Base-by-base conservation (phyloP, 2,888 invertebrate genomes). In the Stramonita haemastoma region DNA sequence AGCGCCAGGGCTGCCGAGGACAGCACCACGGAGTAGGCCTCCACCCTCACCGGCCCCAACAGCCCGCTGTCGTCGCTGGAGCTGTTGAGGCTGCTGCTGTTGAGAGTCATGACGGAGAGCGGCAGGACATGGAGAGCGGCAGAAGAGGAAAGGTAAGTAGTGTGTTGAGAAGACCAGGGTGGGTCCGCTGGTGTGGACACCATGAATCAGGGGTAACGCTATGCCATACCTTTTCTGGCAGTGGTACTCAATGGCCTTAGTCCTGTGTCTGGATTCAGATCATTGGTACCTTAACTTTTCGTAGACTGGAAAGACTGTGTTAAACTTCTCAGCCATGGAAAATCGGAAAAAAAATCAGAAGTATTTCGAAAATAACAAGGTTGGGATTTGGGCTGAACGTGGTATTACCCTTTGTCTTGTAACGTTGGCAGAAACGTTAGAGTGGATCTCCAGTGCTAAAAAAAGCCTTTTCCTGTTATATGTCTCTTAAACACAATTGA, bases 11-110 rank as follows among this genome's bases (percentile, higher is more conserved):
- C 92, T 22, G 93, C 93, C 1, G 93, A 91, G 0, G 95, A 94
- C 46, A 95, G 91, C 66, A 95, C 94, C 34, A 93, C 92, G 11
- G 94, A 93, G 91, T 94, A 94, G 15, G 94, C 91, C 66, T 94
- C 94, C 91, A 94, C 91, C 57, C 89, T 90, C 1, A 86, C 87
- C 32, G 66, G 86, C n/a, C 32, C 89, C 32, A n/a, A 34, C 29
- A 22, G 22, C 70, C 11, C 46, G 36, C n/a, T 70, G 26, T 32
- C 79, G 13, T 22, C 79, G n/a, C 57, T 32, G 66, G 56, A 32
- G 86, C 6, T 13, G 84, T 36, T 83, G 29, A n/a, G 26, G 81
- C 26, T 36, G 86, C 36, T 89, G 81, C 79, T 86, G 89, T 89
- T 87, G 66, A 56, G 29, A 15, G 70, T 79, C 83, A 89, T 87